phyloP scores from a whole-genome alignment of 2,113 vertebrate species.

The Cavia porcellus region DNA sequence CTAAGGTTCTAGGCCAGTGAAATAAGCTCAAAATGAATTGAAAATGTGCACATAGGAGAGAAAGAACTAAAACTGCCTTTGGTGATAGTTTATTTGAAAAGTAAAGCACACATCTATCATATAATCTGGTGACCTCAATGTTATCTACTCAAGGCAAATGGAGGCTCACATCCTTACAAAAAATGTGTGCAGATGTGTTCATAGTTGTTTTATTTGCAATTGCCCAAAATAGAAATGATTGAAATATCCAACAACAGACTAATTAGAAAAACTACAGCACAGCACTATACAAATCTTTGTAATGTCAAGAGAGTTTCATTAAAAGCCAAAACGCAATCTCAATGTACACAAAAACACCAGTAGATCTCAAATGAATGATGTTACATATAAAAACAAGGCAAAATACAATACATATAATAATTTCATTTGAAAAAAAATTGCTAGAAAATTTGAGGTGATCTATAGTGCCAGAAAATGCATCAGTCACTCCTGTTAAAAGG shows the following conservation, averaged over 20 bases:
- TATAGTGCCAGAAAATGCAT: neutral
- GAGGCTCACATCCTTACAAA: neutral
- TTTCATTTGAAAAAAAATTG: neutral
- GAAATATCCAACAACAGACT: neutral
- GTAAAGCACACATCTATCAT: neutral
- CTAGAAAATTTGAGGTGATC: neutral
- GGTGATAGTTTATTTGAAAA: neutral
- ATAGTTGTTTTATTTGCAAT: neutral
- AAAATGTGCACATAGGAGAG: neutral
- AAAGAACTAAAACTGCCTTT: neutral
- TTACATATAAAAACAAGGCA: neutral
- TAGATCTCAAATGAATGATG: neutral
- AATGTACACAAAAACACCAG: neutral
- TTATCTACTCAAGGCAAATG: neutral
- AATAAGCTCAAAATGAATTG: neutral
- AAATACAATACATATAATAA: neutral
- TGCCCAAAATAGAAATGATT: neutral
- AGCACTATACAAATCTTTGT: neutral
- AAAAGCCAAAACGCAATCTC: neutral
- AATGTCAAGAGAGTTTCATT: neutral
- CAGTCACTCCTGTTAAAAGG: neutral
- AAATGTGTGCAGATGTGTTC: too few species aligned
- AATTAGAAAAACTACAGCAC: neutral
- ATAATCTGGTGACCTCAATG: neutral
- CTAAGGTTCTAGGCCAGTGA: neutral